phyloP scores from a whole-genome alignment of 2,888 invertebrate species.

The Zygogramma bicolorata region DNA sequence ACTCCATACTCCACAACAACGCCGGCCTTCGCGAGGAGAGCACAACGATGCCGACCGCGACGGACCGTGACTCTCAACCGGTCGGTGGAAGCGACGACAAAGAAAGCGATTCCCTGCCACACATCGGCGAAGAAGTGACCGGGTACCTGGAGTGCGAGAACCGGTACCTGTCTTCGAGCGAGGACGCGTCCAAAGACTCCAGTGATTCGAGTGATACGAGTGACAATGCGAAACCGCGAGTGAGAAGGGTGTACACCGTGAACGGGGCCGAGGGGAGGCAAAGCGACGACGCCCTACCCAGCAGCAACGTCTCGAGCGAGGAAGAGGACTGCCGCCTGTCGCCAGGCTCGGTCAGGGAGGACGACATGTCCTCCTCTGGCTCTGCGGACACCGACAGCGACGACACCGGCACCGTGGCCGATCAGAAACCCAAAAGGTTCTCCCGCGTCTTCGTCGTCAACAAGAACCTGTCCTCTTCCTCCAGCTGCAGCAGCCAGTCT shows the following conservation, averaged over 20 bases:
- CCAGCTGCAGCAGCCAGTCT: slow-evolving; percentile 69
- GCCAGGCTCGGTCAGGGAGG: slow-evolving; percentile 67
- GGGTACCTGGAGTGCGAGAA: slow-evolving; percentile 70
- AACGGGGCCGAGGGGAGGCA: slow-evolving; percentile 58
- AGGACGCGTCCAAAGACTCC: slow-evolving; percentile 62
- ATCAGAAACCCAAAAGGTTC: slow-evolving; percentile 70
- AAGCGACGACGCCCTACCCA: slow-evolving; percentile 62
- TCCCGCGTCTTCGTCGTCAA: slow-evolving; percentile 79
- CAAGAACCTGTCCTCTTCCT: slow-evolving; percentile 71
- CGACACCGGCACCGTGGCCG: slow-evolving; percentile 71
- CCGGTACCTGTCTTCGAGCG: slow-evolving; percentile 70
- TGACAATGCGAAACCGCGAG: slow-evolving; percentile 64
- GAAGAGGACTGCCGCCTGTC: slow-evolving; percentile 57
- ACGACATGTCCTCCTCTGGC: slow-evolving; percentile 60
- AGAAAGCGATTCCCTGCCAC: background rate
- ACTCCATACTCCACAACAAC: slow-evolving; percentile 45
- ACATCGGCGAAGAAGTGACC: slow-evolving; percentile 41
- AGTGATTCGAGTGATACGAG: slow-evolving; percentile 55
- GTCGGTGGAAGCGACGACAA: background rate
- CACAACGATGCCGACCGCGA: slow-evolving; percentile 25
- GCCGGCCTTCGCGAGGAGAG: slow-evolving; percentile 44
- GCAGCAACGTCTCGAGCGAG: slow-evolving; percentile 61
- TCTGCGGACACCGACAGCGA: slow-evolving; percentile 67
- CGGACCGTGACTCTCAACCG: slow-evolving; percentile 23
- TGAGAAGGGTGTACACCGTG: slow-evolving; percentile 60